Evolutionary conservation across 2,113 vertebrate genomes (phyloP).

Genomic region (Lagenorhynchus albirostris): DNA sequence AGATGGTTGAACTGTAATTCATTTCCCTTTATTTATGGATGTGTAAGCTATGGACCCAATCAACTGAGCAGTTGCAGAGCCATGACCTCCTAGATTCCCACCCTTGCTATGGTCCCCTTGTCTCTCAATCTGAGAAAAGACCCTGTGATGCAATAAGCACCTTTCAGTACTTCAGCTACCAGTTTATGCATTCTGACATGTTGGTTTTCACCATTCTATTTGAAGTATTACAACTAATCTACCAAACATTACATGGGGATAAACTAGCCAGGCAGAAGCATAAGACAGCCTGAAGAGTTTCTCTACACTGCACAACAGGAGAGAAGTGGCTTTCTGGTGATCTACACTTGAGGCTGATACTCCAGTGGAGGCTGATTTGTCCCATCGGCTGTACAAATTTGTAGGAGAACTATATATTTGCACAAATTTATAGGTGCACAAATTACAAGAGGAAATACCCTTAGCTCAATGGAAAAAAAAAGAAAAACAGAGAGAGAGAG

Average conservation of each 20-base stretch:
- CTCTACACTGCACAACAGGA: background rate
- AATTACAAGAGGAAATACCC: background rate
- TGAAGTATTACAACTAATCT: background rate
- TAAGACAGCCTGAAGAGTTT: background rate
- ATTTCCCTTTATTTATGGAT: background rate
- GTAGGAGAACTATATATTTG: no score
- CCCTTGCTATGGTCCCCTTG: background rate
- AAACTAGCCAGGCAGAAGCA: background rate
- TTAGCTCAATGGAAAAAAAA: background rate
- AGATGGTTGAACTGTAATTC: background rate
- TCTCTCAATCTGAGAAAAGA: background rate
- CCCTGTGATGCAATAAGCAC: background rate
- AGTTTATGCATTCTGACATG: background rate
- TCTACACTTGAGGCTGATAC: background rate
- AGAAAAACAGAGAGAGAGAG: rapidly evolving
- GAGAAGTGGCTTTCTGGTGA: background rate
- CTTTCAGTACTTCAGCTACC: background rate
- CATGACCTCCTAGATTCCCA: background rate
- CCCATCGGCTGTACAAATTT: background rate
- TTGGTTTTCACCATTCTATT: background rate
- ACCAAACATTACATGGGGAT: background rate
- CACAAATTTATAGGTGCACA: background rate
- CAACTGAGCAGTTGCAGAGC: background rate
- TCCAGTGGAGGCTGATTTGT: background rate
- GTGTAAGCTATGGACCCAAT: background rate